Base-by-base conservation (phyloP, 2,797 vertebrate species). In the Eurystomus glaucurus region DNA sequence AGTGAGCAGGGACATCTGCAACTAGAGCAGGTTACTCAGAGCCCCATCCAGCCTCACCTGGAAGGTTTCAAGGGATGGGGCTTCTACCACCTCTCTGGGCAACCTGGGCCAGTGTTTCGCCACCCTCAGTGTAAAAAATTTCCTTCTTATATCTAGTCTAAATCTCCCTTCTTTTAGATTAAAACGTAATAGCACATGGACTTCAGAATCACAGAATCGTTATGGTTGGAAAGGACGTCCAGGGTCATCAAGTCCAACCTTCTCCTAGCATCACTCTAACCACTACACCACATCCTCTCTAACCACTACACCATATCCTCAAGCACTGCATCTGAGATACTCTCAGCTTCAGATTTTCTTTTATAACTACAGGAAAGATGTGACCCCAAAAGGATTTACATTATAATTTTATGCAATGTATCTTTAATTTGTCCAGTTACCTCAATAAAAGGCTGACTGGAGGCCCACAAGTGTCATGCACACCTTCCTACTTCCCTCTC, bases 361-460 rank as follows among this genome's bases (percentile, higher is more conserved):
- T 55, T 51, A 13, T 5, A 28, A 15, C 26, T 37, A 22, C 19
- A 77, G 76, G 72, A 29, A 48, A 65, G 41, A 28, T 4, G 15
- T 45, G 79, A 52, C 7, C 37, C 25, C 25, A 11, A 1, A 10
- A 37, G 50, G 69, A 65, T 62, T 83, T 69, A 21, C 0, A 0
- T 25, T 60, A 11, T 54, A 71, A 54, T 76, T 93, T 70, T 51
- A 26, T 10, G 43, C 10, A 26, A 9, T 4, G 4, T 20, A 11
- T 11, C 45, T 61, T 82, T 71, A 25, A 26, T 85, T 72, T 57
- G 20, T 31, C 33, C 69, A 43, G 17, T 28, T 60, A 4, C 10
- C 58, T 62, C 65, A 54, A 2, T 10, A 46, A 57, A 33, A 70
- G 37, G 35, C 35, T 62, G 39, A 21, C 31, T 57, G 51, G 45